phyloP scores from a whole-genome alignment of 2,888 invertebrate genomes.

The Melinaea marsaeus region DNA sequence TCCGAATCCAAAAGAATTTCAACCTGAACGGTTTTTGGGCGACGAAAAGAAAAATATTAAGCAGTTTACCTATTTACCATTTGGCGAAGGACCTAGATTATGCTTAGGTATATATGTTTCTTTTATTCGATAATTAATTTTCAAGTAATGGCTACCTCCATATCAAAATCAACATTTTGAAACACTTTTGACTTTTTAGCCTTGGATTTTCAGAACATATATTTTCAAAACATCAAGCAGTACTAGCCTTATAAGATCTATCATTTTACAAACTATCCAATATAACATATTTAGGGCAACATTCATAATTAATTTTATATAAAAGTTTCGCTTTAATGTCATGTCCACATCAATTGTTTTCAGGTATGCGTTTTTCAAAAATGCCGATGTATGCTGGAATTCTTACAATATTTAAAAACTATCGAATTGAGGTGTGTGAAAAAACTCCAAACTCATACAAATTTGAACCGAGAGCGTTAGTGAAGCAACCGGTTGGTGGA shows the following conservation, averaged over 20 bases:
- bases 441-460: conserved; percentile 34
- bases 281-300: no score
- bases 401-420: conserved; percentile 45
- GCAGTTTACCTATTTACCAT: conserved; percentile 57
- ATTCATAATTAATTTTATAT: no score
- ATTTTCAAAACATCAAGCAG: no score
- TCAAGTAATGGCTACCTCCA: no score
- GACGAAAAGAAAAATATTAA: conserved; percentile 45
- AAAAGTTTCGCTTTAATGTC: no score
- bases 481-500: conserved; percentile 28
- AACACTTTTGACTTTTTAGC: no score
- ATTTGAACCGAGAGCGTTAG: conserved; percentile 35
- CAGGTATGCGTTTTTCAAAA: conserved; percentile 44
- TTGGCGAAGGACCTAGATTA: conserved; percentile 59
- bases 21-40: conserved; percentile 53
- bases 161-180: no score
- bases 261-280: no score
- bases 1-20: conserved; percentile 51
- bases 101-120: conserved; percentile 54
- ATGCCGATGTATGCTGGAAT: conserved; percentile 47
- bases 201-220: no score
- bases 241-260: no score
- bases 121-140: not conserved
- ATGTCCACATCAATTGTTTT: not conserved
- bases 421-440: conserved; percentile 38